Conservation (phyloP, 2,797 vertebrate species). For the Cryptoblepharus egeriae region DNA sequence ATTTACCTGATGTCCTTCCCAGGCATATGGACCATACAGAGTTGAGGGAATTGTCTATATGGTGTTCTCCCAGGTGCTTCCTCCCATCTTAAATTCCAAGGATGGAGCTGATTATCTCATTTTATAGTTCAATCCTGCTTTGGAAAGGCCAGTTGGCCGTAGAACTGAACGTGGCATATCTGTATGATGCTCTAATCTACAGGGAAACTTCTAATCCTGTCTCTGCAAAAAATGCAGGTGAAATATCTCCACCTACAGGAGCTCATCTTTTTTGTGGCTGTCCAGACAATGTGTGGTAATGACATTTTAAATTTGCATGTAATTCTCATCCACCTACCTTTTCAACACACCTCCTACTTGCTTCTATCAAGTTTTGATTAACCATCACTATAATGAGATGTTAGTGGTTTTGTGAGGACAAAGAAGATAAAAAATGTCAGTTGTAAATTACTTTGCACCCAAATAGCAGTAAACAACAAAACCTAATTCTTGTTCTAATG, state of each 20-base stretch:
- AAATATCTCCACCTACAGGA: neutral
- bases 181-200: neutral
- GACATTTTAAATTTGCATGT: neutral
- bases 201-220: neutral
- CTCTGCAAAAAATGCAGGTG: neutral
- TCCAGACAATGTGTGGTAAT: neutral
- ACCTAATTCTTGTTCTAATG: neutral
- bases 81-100: neutral
- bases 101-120: neutral
- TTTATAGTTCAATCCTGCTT: neutral
- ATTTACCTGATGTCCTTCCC: neutral
- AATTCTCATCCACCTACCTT: neutral
- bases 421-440: neutral
- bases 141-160: neutral
- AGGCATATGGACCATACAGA: neutral
- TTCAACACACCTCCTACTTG: neutral
- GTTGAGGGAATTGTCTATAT: no score
- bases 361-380: no score
- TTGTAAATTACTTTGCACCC: neutral
- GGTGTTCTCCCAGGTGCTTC: neutral
- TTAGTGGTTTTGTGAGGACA: neutral
- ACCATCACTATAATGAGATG: no score
- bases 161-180: no score
- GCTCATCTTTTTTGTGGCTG: neutral
- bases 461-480: neutral